Evolutionary conservation across 2,888 invertebrate species (phyloP).

Genomic region (Idaea aversata): DNA sequence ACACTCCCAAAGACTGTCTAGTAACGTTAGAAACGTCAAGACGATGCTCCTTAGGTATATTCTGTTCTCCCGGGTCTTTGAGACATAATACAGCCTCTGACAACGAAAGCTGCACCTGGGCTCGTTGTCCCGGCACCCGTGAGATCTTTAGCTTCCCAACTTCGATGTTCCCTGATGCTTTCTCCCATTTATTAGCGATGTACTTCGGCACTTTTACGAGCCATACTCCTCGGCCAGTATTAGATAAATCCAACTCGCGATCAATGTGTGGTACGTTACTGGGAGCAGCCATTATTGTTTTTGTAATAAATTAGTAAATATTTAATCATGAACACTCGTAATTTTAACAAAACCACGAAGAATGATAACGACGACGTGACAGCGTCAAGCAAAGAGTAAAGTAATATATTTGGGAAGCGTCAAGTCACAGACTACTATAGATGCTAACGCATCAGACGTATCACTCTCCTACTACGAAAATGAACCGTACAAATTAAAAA

Average conservation of each 20-base stretch:
- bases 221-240: conserved; percentile 96
- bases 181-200: conserved; percentile 96
- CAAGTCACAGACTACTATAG: too few species aligned
- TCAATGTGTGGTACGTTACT: conserved; percentile 80
- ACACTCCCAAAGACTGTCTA: conserved; percentile 94
- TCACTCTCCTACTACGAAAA: too few species aligned
- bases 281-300: conserved; percentile 41
- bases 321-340: background rate
- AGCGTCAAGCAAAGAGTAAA: too few species aligned
- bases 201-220: conserved; percentile 98
- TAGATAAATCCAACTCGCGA: conserved; percentile 91
- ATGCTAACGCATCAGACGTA: too few species aligned
- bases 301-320: background rate
- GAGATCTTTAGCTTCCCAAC: conserved; percentile 95
- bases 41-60: conserved; percentile 94
- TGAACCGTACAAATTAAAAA: too few species aligned
- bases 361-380: background rate
- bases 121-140: conserved; percentile 88
- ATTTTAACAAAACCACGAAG: background rate
- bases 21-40: conserved; percentile 95
- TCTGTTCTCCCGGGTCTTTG: conserved; percentile 88
- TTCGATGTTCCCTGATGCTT: conserved; percentile 93
- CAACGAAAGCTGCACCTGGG: conserved; percentile 92
- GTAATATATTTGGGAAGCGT: too few species aligned
- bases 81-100: conserved; percentile 90